Conservation (phyloP, 2,888 invertebrate genomes). For the Choristoneura rosaceana region DNA sequence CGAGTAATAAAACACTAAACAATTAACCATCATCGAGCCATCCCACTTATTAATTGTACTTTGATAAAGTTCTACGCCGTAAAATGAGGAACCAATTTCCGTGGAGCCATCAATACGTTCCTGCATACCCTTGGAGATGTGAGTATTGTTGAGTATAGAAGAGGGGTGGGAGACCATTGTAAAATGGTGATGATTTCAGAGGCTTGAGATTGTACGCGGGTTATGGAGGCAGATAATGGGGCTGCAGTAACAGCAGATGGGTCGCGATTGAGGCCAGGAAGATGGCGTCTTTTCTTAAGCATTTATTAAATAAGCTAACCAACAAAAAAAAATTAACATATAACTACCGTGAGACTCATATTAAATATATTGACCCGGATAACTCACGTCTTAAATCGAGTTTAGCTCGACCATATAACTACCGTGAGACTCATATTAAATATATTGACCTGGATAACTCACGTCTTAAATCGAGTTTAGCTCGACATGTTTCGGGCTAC, state of each 20-base stretch:
- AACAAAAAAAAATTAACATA: no score
- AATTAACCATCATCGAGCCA: conserved; percentile 24
- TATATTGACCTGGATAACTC: no score
- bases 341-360: no score
- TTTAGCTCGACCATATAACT: no score
- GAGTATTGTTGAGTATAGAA: background rate
- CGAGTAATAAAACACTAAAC: conserved; percentile 25
- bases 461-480: no score
- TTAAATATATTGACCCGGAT: no score
- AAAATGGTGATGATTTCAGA: conserved; percentile 40
- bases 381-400: no score
- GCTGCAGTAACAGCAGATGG: conserved; percentile 41
- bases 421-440: no score
- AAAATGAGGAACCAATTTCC: conserved; percentile 27
- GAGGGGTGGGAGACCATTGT: conserved; percentile 25
- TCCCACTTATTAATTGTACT: conserved; percentile 38
- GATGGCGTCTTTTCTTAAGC: background rate
- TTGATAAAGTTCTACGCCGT: conserved; percentile 36
- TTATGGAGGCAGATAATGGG: conserved; percentile 43
- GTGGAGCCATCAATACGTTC: conserved; percentile 11
- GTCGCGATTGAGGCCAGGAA: conserved; percentile 32
- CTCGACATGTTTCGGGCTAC: no score
- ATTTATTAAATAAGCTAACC: no score
- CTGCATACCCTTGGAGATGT: conserved; percentile 2
- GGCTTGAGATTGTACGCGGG: conserved; percentile 41